Evolutionary conservation across 2,797 vertebrate genomes (phyloP).

Genomic region (Danio albolineatus): DNA sequence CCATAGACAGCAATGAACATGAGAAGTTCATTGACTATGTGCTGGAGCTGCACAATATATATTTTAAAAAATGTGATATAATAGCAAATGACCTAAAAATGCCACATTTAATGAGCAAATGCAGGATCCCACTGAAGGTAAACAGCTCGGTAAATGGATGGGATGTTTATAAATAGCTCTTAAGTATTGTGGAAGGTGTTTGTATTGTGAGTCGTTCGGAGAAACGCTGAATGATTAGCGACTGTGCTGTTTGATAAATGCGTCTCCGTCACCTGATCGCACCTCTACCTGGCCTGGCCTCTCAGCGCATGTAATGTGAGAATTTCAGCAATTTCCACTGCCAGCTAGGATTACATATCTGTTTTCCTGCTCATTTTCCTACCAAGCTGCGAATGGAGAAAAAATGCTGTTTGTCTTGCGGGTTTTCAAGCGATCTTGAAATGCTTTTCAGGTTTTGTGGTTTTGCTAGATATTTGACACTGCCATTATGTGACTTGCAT

Average conservation of each 20-base stretch:
- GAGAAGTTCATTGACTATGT: too few relatives aligned
- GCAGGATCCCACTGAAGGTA: too few relatives aligned
- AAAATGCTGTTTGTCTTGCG: slow-evolving; percentile 9
- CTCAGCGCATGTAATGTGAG: slow-evolving; percentile 39
- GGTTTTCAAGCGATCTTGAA: background rate
- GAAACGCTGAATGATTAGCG: background rate
- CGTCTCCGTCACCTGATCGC: slow-evolving; percentile 22
- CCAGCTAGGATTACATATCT: slow-evolving; percentile 3
- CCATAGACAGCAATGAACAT: too few relatives aligned
- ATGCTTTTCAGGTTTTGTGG: background rate
- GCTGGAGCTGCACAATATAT: too few relatives aligned
- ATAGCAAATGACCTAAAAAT: too few relatives aligned
- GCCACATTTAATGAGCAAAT: too few relatives aligned
- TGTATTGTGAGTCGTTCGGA: too few relatives aligned
- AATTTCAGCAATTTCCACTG: slow-evolving; percentile 25
- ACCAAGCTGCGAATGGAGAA: background rate
- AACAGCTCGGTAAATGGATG: too few relatives aligned
- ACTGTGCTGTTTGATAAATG: slow-evolving; percentile 11
- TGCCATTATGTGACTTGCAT: slow-evolving; percentile 17
- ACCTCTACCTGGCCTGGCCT: background rate
- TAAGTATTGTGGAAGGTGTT: too few relatives aligned
- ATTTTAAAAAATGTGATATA: too few relatives aligned
- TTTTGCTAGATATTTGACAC: slow-evolving; percentile 15
- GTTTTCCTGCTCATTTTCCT: slow-evolving; percentile 18
- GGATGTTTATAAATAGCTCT: too few relatives aligned